phyloP scores from a whole-genome alignment of 1,140 invertebrate genomes.

The Ostrea denselamellosa region DNA sequence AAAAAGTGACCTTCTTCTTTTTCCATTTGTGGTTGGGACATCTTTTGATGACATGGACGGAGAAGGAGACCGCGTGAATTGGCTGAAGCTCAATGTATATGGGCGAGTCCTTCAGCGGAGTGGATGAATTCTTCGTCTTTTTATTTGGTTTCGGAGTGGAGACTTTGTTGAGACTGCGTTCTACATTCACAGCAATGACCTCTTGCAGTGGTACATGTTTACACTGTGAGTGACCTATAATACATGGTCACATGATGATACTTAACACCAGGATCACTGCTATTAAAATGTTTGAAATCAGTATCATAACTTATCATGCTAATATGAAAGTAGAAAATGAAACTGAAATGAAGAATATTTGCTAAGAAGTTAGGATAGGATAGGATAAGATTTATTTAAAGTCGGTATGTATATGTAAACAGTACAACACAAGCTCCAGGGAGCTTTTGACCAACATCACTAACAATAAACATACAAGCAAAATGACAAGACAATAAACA shows the following conservation, averaged over 20 bases:
- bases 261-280: too few species aligned
- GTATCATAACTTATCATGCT: too few species aligned
- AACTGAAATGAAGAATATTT: too few species aligned
- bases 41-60: constrained; percentile 61
- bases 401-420: too few species aligned
- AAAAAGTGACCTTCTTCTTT: constrained; percentile 63
- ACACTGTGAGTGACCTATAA: constrained; percentile 43
- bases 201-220: constrained; percentile 58
- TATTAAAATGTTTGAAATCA: too few species aligned
- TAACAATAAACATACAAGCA: too few species aligned
- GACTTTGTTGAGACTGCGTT: constrained; percentile 41
- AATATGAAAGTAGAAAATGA: too few species aligned
- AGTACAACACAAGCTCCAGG: too few species aligned
- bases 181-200: constrained; percentile 58
- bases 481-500: too few species aligned
- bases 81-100: constrained; percentile 65
- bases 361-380: too few species aligned
- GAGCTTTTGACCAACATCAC: too few species aligned
- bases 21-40: constrained; percentile 68
- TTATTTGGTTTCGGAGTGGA: constrained; percentile 27
- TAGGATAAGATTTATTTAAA: too few species aligned
- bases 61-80: constrained; percentile 58
- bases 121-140: constrained; percentile 6
- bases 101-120: constrained; percentile 49
- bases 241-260: not conserved